Evolutionary conservation across 2,797 vertebrate species (phyloP), one percentile per base, ranked within the genome.

Genomic region (Diglossa cyanea): DNA sequence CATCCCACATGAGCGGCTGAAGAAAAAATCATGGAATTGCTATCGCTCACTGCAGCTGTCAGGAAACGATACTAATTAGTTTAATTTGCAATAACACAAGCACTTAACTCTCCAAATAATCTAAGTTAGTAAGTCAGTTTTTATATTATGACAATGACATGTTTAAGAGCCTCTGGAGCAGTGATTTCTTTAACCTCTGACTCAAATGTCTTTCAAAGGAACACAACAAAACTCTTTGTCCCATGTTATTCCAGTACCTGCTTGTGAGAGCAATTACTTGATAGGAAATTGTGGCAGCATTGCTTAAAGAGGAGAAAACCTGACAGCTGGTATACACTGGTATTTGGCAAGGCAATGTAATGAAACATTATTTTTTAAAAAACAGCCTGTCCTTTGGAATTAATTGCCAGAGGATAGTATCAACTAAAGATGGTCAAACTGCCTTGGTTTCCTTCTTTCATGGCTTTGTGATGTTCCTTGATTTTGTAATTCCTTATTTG

Each of bases 11-110:
- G 95, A 97, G 83, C 55, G 78, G 96, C 95, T 97, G 96, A 95
- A 96, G 97, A 97, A 96, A 96, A 95, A 94, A 94, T 96, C 77
- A 9, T 96, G 96, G 97, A 97, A 98, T 97, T 98, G 97, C 97
- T 97, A 96, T 97, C 93, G 96, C 94, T 97, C 90, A 86, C 97
- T 97, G 97, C 98, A 98, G 97, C 98, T 98, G 97, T 97, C 98
- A 98, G 97, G 97, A 98, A 98, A 98, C 96, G 87, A 97, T 97
- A 98, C 97, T 97, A 98, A 98, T 98, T 98, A 98, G 97, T 98
- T 98, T 98, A 98, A 98, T 98, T 98, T 98, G 98, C 98, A 98
- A 98, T 98, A 98, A 98, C 97, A 98, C 96, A 97, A 98, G 97
- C 98, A 98, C 97, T 98, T 98, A 97, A 97, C 97, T 97, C 97